A percentile compares a stretch with the other conserved stretches of the same genome.
Evolutionary conservation across 2,797 vertebrate genomes (phyloP).

Genomic region (Chanos chanos): DNA sequence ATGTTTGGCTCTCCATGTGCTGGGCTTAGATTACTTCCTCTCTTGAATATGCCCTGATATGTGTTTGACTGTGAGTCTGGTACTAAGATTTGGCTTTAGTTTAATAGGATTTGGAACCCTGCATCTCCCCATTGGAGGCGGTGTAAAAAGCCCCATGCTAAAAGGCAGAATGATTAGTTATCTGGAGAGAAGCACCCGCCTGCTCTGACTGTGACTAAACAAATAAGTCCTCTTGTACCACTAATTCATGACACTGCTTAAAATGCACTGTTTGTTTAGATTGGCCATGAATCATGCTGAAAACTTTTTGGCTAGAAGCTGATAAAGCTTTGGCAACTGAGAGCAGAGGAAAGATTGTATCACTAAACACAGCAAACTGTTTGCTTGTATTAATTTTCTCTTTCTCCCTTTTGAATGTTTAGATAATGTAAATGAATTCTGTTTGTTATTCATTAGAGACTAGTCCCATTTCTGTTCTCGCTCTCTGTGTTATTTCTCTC

Average conservation of each 20-base stretch:
- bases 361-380: conserved; percentile 9
- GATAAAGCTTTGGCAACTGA: conserved; percentile 27
- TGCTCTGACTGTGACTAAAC: conserved; percentile 25
- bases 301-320: conserved; percentile 31
- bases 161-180: conserved; percentile 19
- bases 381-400: conserved; percentile 5
- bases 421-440: conserved; percentile 12
- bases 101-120: conserved; percentile 30
- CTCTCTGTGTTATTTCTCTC: not conserved
- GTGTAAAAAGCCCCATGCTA: not conserved
- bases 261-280: conserved; percentile 19
- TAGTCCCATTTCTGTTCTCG: not conserved
- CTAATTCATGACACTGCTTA: conserved; percentile 12
- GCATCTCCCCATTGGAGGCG: conserved; percentile 19
- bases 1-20: conserved; percentile 35
- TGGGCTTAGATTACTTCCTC: conserved; percentile 39
- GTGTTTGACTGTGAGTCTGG: not conserved
- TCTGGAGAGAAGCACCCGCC: conserved; percentile 17
- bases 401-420: not conserved
- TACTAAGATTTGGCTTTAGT: conserved; percentile 30
- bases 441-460: conserved; percentile 19
- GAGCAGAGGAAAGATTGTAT: conserved; percentile 8
- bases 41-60: conserved; percentile 18
- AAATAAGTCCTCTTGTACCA: conserved; percentile 8
- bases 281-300: conserved; percentile 17